Percentiles rank a stretch among this genome's conserved stretches.
phyloP scores from a whole-genome alignment of 1,140 invertebrate genomes.

The Hermetia illucens region DNA sequence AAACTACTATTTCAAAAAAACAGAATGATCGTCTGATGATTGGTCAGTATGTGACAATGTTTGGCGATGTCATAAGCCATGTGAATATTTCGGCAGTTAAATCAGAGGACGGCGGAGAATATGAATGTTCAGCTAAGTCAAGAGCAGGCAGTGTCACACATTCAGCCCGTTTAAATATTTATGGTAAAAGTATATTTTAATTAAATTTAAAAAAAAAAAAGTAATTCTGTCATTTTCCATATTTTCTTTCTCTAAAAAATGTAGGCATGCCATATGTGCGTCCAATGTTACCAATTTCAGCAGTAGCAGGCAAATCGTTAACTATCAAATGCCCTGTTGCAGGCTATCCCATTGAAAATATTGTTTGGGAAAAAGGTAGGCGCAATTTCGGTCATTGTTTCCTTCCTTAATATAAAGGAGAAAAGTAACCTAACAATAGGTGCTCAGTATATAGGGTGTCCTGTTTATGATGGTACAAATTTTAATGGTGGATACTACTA shows the following conservation, averaged over 20 bases:
- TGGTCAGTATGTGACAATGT: constrained; percentile 48
- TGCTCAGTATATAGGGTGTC: no score
- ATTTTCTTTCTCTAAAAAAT: background rate
- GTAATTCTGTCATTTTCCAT: background rate
- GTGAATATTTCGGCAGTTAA: constrained; percentile 55
- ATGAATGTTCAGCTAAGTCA: constrained; percentile 52
- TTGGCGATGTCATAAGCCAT: constrained; percentile 55
- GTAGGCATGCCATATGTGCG: constrained; percentile 51
- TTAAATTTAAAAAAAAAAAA: background rate
- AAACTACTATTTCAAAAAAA: no score
- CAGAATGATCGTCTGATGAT: constrained; percentile 46
- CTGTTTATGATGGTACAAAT: no score
- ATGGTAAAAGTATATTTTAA: constrained; percentile 31
- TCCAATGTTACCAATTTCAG: constrained; percentile 49
- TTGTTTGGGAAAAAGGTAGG: constrained; percentile 52
- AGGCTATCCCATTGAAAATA: constrained; percentile 50
- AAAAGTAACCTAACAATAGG: background rate
- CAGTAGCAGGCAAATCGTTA: constrained; percentile 48
- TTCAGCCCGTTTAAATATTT: constrained; percentile 49
- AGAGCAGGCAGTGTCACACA: constrained; percentile 43
- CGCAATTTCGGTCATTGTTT: no score
- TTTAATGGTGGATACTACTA: no score
- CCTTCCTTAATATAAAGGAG: background rate
- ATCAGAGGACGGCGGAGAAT: constrained; percentile 57
- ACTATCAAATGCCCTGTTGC: constrained; percentile 52